Evolutionary conservation across 2,797 vertebrate genomes (phyloP).

Genomic region (Astyanax mexicanus): DNA sequence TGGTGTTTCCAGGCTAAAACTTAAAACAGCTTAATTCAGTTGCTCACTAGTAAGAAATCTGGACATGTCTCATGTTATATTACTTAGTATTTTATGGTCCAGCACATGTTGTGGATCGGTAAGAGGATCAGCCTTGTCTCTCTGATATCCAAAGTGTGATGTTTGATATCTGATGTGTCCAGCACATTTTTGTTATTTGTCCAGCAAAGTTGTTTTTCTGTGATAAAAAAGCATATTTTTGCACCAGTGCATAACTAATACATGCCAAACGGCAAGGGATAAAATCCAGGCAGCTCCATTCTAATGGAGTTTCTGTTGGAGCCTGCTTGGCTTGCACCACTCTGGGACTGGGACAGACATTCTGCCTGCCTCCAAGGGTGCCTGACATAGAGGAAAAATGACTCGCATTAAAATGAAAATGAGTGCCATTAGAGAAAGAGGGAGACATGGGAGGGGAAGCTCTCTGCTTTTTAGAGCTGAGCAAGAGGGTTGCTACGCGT

Average conservation of each 20-base stretch:
- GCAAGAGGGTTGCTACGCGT: conserved; percentile 21
- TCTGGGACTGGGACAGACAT: conserved; percentile 33
- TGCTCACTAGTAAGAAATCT: no score
- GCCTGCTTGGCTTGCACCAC: conserved; percentile 37
- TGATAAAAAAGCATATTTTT: conserved; percentile 14
- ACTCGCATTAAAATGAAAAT: conserved; percentile 60
- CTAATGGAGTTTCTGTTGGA: conserved; percentile 39
- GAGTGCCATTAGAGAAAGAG: conserved; percentile 53
- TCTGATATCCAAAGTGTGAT: no score
- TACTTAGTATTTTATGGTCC: no score
- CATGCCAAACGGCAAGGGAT: conserved; percentile 38
- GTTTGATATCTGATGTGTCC: not conserved
- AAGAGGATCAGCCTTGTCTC: no score
- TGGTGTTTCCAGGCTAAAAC: no score
- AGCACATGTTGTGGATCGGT: no score
- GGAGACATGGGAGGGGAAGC: conserved; percentile 14
- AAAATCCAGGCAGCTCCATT: conserved; percentile 39
- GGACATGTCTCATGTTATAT: no score
- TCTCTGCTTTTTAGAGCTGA: conserved; percentile 40
- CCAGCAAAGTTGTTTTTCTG: conserved; percentile 47
- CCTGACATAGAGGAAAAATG: conserved; percentile 57
- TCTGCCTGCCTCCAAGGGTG: conserved; percentile 52
- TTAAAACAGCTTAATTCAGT: no score
- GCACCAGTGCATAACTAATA: conserved; percentile 30
- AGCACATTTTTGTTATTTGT: conserved; percentile 60